Base-by-base conservation (phyloP, 2,113 vertebrate genomes). In the Tauraco erythrolophus region DNA sequence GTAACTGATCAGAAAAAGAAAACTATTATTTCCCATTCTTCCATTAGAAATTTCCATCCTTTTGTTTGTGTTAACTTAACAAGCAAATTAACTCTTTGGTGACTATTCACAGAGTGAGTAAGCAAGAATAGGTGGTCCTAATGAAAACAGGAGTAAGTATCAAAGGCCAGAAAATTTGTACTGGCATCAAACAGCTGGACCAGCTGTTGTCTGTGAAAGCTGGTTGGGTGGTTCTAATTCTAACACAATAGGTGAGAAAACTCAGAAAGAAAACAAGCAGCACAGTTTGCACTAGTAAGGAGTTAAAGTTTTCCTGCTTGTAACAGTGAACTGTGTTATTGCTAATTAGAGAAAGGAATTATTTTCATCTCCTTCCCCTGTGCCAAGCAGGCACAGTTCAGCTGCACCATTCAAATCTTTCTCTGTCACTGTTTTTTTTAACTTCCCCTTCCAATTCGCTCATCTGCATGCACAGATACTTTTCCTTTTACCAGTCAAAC, bases 331-430 rank as follows among this genome's bases (percentile, higher is more conserved):
- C 17, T 58, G 7, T 69, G 46, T 61, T 61, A 61, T 9, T 89
- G 66, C 24, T 92, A 88, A 94, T 88, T 89, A 95, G 51, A 51
- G 58, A 90, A 88, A 83, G 9, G 54, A 95, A 83, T 88, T 65
- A 76, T 82, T 92, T 93, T 82, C 83, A 48, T 33, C 75, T 88
- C 37, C 23, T 54, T 61, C 28, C 33, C 37, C 12, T 77, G 64
- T 79, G 66, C 68, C 62, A 76, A 74, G 50, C 39, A 95, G 58
- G 24, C 8, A 25, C 24, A 69, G 66, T 50, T 97, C 69, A 97
- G 66, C 71, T 94, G 54, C 7, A 21, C 68, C 83, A 77, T 90
- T 90, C 70, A 90, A 80, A 80, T 56, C 7, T 64, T 91, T 69
- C 53, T 58, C 46, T 89, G 51, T 43, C 64, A 25, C 8, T 51